phyloP scores from a whole-genome alignment of 1,140 invertebrate genomes.

The Hetaerina americana region DNA sequence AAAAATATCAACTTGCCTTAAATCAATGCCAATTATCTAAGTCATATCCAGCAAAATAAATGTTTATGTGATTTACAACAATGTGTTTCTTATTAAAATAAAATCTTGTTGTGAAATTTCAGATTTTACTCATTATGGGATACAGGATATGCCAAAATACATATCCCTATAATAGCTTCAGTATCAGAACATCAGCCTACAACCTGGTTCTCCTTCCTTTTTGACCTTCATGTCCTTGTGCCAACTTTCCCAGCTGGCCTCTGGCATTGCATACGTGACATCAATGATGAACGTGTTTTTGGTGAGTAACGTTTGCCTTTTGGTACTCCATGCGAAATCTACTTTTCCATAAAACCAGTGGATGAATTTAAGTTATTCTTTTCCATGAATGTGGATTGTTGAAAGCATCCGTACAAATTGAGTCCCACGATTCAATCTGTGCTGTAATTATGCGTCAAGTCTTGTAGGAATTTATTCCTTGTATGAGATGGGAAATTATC shows the following conservation, averaged over 20 bases:
- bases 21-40: too few relatives aligned
- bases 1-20: too few relatives aligned
- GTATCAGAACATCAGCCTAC: conserved; percentile 99
- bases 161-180: conserved; percentile 98
- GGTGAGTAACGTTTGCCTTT: conserved; percentile 52
- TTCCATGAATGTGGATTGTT: neutral
- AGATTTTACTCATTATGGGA: conserved; percentile 99
- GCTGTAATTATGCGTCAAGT: too few relatives aligned
- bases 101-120: conserved; percentile 14
- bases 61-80: too few relatives aligned
- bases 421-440: too few relatives aligned
- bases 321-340: neutral
- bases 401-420: neutral
- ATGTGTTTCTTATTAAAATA: neutral
- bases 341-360: too few relatives aligned
- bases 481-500: too few relatives aligned
- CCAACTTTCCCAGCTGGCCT: conserved; percentile 94
- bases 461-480: too few relatives aligned
- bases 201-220: conserved; percentile 99
- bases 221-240: conserved; percentile 96
- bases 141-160: conserved; percentile 98
- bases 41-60: too few relatives aligned
- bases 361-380: too few relatives aligned
- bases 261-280: conserved; percentile 96
- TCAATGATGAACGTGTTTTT: conserved; percentile 97